Evolutionary conservation across 2,888 invertebrate genomes (phyloP), one percentile per base, ranked within the genome.

Genomic region (Oligia strigilis): DNA sequence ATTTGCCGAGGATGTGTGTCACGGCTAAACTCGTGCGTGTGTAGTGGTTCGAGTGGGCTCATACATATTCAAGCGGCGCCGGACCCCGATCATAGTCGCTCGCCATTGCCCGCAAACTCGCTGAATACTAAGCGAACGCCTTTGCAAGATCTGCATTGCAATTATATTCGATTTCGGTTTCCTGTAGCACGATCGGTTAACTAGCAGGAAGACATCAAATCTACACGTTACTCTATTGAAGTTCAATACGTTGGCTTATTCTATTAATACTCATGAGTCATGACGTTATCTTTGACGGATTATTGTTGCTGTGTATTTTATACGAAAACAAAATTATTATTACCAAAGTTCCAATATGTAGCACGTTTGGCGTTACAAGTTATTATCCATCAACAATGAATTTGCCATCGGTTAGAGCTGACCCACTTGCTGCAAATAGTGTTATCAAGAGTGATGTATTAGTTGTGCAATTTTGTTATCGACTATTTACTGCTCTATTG

Each of bases 11-110:
- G 93, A 95, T 95, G 93, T 96, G 92, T 97, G 96, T 96, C 97
- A 97, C 92, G 96, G 96, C 92, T 95, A 93, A 91, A 88, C 90
- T 87, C 91, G 91, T 93, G 93, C 93, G 94, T 94, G 94, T 93
- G 91, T 92, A 85, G 92, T 91, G 92, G 92, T 92, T 92, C 92
- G 91, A 92, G 92, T 87, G 87, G 87, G 85, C 93, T 95, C 94
- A 96, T 97, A 95, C 94, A 96, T 97, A 96, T 97, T 96, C 95
- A 96, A 92, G 84, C 90, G 92, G 90, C 92, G 91, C 92, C 91
- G 93, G 92, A 90, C 92, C 92, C 92, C 92, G 92, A 94, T 93
- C 91, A 91, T 92, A 93, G 91, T 90, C 88, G 91, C 91, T 94
- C 93, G 94, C 94, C 95, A 95, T 94, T 95, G 94, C 93, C 92